Base-by-base conservation (phyloP, 2,797 vertebrate genomes). In the Podargus strigoides region DNA sequence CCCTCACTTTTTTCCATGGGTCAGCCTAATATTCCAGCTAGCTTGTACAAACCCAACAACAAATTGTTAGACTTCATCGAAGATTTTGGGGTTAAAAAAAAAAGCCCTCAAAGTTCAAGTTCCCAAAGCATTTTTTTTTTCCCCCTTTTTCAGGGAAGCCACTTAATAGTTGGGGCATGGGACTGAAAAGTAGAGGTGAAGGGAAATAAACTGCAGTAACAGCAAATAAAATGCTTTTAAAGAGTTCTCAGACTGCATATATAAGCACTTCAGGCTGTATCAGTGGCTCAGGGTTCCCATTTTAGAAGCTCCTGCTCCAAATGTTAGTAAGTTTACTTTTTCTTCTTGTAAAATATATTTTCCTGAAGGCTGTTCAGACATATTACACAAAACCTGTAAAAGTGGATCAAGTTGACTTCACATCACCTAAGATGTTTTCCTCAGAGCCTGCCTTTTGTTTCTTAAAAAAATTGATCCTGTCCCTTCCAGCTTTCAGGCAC, bases 261-360 rank as follows among this genome's bases (percentile, higher is more conserved):
- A 49, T 5, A 10, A 89, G 49, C 50, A 73, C 7, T 5, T n/a
- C n/a, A n/a, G n/a, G 37, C 11, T 0, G 0, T 12, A 37, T n/a
- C 63, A 28, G 49, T 52, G 22, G 44, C 52, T 83, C 44, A 63
- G 10, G 3, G 49, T 49, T 87, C 36, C 39, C 21, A 60, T 46
- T 87, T 78, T 17, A 75, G 37, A 86, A 88, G 23, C 3, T 22
- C 6, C 24, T 28, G 20, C 10, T 81, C 28, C 55, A 81, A 32
- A 50, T 39, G 5, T 62, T 41, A 76, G 10, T 6, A 74, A 55
- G 11, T 37, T 82, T 37, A 78, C 41, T 53, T 76, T 34, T 49
- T 77, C 22, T 32, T 69, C 46, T 55, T 90, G 37, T 13, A 67
- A 36, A 34, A 52, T 11, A 0, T 2, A 12, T 74, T 82, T 72